Conservation (phyloP, 2,797 vertebrate genomes). For the Bufotes viridis region DNA sequence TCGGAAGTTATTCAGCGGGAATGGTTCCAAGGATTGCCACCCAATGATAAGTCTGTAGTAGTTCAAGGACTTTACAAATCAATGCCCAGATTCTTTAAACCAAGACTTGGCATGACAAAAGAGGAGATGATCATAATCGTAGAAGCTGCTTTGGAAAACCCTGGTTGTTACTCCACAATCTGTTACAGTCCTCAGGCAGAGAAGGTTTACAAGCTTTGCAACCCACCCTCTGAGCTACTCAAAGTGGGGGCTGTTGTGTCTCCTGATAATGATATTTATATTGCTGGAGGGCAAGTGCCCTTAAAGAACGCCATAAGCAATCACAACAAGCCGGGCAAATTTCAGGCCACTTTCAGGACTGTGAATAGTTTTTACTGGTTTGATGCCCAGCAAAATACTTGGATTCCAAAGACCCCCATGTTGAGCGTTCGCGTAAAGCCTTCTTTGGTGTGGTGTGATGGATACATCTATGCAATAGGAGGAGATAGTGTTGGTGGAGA, state of each 20-base stretch:
- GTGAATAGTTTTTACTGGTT: conserved; percentile 98
- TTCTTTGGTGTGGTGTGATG: conserved; percentile 92
- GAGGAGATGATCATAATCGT: conserved; percentile 99
- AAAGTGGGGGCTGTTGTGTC: conserved; percentile 95
- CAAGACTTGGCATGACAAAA: conserved; percentile 97
- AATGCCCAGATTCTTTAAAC: conserved; percentile 99
- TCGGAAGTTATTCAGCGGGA: conserved; percentile 98
- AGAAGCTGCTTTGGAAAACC: conserved; percentile 88
- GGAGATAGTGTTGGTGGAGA: conserved; percentile 91
- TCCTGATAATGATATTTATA: conserved; percentile 95
- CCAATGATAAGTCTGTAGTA: conserved; percentile 97
- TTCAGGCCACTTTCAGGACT: conserved; percentile 90
- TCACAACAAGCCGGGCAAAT: conserved; percentile 88
- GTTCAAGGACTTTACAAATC: conserved; percentile 99
- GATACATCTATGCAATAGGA: conserved; percentile 95
- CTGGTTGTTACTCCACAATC: conserved; percentile 84
- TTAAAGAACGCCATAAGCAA: conserved; percentile 88
- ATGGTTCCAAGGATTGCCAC: conserved; percentile 97
- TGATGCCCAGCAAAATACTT: conserved; percentile 95
- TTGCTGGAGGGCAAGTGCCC: conserved; percentile 93
- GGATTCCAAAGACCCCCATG: conserved; percentile 96
- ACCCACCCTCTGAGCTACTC: conserved; percentile 91
- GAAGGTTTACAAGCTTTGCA: conserved; percentile 96
- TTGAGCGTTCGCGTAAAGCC: conserved; percentile 91
- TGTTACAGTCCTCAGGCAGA: conserved; percentile 99